phyloP scores from a whole-genome alignment of 2,888 invertebrate genomes.

The Drosophila acutilabella region DNA sequence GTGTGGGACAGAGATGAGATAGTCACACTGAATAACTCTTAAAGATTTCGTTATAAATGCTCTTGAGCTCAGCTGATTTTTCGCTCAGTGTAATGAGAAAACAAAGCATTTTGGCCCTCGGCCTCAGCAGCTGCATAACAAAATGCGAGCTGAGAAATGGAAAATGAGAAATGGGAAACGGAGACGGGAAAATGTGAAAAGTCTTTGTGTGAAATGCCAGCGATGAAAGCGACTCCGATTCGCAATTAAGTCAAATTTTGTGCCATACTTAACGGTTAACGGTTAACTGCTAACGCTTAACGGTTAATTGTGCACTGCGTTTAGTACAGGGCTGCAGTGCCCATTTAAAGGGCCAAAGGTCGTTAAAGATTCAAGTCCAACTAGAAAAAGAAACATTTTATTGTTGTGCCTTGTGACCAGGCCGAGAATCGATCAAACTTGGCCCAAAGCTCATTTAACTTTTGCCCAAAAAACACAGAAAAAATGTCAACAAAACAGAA shows the following conservation, averaged over 20 bases:
- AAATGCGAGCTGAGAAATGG: conserved; percentile 32
- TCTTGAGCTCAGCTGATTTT: conserved; percentile 11
- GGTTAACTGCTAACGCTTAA: conserved; percentile 23
- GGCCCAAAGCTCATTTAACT: conserved; percentile 70
- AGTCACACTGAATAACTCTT: too few species aligned
- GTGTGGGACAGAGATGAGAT: too few species aligned
- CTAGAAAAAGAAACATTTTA: conserved; percentile 15
- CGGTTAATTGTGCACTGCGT: conserved; percentile 46
- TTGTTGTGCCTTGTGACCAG: neutral
- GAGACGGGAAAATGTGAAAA: conserved; percentile 32
- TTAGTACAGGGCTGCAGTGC: neutral
- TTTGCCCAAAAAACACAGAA: conserved; percentile 53
- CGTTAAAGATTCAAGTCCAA: neutral
- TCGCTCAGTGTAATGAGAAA: conserved; percentile 41
- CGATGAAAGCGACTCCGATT: conserved; percentile 70
- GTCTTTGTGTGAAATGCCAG: conserved; percentile 54
- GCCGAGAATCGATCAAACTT: conserved; percentile 73
- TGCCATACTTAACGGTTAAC: conserved; percentile 43
- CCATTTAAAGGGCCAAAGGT: neutral
- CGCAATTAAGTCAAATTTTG: conserved; percentile 58
- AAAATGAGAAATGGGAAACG: conserved; percentile 32
- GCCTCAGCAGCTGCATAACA: conserved; percentile 46
- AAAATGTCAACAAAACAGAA: conserved; percentile 57
- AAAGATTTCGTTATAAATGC: too few species aligned
- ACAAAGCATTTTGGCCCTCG: conserved; percentile 51